Percentiles rank a stretch among this genome's conserved stretches.
Conservation (phyloP, 37 sponge, comb jelly and placozoan species). For the Cladorhizidae sp. region DNA sequence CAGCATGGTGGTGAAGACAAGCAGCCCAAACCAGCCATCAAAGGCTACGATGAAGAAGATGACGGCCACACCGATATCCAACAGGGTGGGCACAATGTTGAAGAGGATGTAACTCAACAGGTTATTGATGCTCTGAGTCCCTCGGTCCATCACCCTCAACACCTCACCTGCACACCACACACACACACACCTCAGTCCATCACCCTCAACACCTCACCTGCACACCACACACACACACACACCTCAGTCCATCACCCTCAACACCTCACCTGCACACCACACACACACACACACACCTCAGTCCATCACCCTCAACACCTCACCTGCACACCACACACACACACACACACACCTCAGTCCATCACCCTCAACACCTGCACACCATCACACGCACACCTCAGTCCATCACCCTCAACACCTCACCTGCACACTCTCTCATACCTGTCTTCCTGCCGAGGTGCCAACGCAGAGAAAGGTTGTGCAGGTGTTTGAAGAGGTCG, state of each 20-base stretch:
- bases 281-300: conserved; percentile 37
- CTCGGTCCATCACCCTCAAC: conserved; percentile 92
- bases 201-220: conserved; percentile 79
- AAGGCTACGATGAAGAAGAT: conserved; percentile 96
- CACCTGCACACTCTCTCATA: conserved; percentile 16
- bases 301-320: conserved; percentile 94
- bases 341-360: conserved; percentile 72
- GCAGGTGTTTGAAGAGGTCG: conserved; percentile 86
- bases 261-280: conserved; percentile 63
- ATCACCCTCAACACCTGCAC: conserved; percentile 83
- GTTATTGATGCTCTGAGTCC: conserved; percentile 85
- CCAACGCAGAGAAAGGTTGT: conserved; percentile 93
- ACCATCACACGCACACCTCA: not conserved
- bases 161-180: conserved; percentile 62
- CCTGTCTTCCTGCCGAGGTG: conserved; percentile 97
- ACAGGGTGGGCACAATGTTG: conserved; percentile 91
- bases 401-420: conserved; percentile 61
- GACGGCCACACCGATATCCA: conserved; percentile 92
- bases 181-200: not conserved
- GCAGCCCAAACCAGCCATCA: conserved; percentile 97
- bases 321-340: conserved; percentile 21
- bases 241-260: conserved; percentile 94
- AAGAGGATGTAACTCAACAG: conserved; percentile 94
- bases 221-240: not conserved
- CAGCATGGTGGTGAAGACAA: conserved; percentile 94